Conservation (phyloP, 2,797 vertebrate genomes). For the Cirrhinus molitorella region DNA sequence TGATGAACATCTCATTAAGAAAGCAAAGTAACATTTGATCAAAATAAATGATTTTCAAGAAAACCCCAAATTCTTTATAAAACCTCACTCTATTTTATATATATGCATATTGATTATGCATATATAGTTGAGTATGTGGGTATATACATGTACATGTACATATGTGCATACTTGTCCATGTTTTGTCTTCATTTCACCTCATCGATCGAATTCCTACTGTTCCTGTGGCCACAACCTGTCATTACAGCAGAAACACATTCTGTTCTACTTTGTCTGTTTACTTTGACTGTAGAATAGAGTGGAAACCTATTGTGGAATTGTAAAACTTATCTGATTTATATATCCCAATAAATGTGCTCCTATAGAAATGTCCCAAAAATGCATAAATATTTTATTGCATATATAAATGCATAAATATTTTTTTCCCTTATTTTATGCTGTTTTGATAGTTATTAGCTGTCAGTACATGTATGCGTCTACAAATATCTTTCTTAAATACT, state of each 20-base stretch:
- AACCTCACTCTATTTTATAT: slow-evolving; percentile 82
- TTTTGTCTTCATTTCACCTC: slow-evolving; percentile 69
- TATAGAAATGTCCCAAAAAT: slow-evolving; percentile 78
- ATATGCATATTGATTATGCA: slow-evolving; percentile 79
- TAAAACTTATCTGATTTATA: slow-evolving; percentile 19
- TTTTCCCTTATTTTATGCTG: slow-evolving; percentile 43
- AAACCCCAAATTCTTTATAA: slow-evolving; percentile 80
- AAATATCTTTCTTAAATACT: background rate
- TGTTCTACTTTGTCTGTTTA: slow-evolving; percentile 67
- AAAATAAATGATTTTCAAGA: slow-evolving; percentile 20
- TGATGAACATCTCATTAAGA: slow-evolving; percentile 56
- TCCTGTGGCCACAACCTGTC: slow-evolving; percentile 67
- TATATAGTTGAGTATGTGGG: slow-evolving; percentile 78
- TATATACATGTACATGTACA: slow-evolving; percentile 68
- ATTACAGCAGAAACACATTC: slow-evolving; percentile 79
- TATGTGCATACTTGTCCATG: slow-evolving; percentile 75
- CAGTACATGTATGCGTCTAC: background rate
- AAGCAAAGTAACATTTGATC: slow-evolving; percentile 70
- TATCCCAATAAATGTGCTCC: slow-evolving; percentile 65
- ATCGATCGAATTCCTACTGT: slow-evolving; percentile 59
- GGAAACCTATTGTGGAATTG: slow-evolving; percentile 63
- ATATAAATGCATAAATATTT: background rate
- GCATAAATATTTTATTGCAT: slow-evolving; percentile 54
- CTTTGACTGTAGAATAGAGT: slow-evolving; percentile 82
- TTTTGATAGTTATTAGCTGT: background rate